Evolutionary conservation across 2,888 invertebrate species (phyloP), one percentile per base, ranked within the genome.

Genomic region (Entomobrya multifasciata): DNA sequence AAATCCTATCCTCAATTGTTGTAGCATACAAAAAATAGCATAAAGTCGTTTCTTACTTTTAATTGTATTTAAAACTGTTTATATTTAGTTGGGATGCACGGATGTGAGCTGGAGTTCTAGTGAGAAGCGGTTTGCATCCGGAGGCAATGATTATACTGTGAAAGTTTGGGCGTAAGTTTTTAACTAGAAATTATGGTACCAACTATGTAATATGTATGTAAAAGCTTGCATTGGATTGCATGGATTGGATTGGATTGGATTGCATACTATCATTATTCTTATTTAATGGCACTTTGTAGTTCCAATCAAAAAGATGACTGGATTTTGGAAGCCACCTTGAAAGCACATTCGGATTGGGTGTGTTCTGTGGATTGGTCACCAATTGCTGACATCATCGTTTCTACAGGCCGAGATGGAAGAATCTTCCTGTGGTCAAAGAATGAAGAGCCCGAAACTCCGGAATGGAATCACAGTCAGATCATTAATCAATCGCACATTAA

Each of bases 291-390:
- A n/a, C 10, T 22, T 76, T 27, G 20, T 55, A 65, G 72, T 72
- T 60, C 88, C 91, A 94, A 94, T 83, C 94, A 94, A 89, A 92
- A 96, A 90, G 96, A 95, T 60, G 95, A 96, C 91, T 99, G 98
- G 98, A 94, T 96, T 0, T 98, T 98, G 93, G 99, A 99, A 92
- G 95, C 95, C 90, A 97, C 97, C 92, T 93, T 99, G 10, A 98
- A 98, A 93, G 97, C 97, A 91, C 99, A 99, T 93, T 97, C 97
- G 89, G 99, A 99, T 93, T 99, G 99, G 99, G 98, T 99, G 15
- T 94, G 99, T 89, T 99, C 99, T 93, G 99, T 99, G 0, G 98
- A 99, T 4, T 99, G 99, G 99, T 98, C 99, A 8, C 99, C 99
- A 0, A 95, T 97, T 57, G 94, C 98, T 91, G 97, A 97, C 2